These are phyloP conservation scores for Caenorhabditis sp. DNA, from an alignment of 2,888 invertebrate species.

Conservation along the genomic window DNA sequence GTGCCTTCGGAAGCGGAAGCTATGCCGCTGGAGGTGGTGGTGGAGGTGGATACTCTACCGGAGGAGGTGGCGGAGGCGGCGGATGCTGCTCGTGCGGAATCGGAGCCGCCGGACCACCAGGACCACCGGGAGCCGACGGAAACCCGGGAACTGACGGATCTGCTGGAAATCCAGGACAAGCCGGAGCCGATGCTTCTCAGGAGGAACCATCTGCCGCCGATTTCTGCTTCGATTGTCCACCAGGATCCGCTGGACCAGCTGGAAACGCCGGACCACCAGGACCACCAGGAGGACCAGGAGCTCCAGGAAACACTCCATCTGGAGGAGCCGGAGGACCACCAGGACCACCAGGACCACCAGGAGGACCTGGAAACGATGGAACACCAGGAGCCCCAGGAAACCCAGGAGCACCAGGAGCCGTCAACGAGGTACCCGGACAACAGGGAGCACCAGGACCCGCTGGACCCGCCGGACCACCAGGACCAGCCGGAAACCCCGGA, in stretches of 20 bases:
- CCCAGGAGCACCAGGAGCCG: conserved; percentile 73
- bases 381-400: conserved; percentile 70
- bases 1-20: conserved; percentile 46
- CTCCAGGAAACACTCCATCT: conserved; percentile 60
- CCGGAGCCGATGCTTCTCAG: conserved; percentile 51
- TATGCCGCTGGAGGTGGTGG: conserved; percentile 46
- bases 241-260: conserved; percentile 78
- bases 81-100: conserved; percentile 65
- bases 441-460: conserved; percentile 71
- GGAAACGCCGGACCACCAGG: conserved; percentile 71
- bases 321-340: conserved; percentile 65
- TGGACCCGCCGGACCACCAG: conserved; percentile 73
- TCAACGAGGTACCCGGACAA: conserved; percentile 68
- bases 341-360: conserved; percentile 70
- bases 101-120: conserved; percentile 67
- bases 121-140: conserved; percentile 70
- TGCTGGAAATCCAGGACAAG: conserved; percentile 61
- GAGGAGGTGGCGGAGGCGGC: conserved; percentile 53
- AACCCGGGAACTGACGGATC: conserved; percentile 62
- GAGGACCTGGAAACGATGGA: conserved; percentile 59
- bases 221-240: conserved; percentile 75
- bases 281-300: conserved; percentile 64
- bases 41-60: conserved; percentile 34
- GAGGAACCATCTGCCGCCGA: conserved; percentile 60
- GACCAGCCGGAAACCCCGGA: conserved; percentile 72